Evolutionary conservation across 2,888 invertebrate genomes (phyloP), one percentile per base, ranked within the genome.

Genomic region (Eudasyphora cyanicolor): DNA sequence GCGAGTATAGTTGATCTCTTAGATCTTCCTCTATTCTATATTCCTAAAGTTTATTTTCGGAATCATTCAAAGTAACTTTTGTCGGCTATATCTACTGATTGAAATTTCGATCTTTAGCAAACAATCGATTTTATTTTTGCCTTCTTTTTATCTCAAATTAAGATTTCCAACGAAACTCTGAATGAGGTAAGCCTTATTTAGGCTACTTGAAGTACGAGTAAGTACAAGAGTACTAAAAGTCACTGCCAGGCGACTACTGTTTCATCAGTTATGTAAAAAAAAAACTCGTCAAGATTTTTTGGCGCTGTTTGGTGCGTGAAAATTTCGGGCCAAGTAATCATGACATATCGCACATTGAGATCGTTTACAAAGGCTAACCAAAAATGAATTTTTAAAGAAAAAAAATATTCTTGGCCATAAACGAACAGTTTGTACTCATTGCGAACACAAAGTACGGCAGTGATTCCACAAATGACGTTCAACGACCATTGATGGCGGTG

Each of bases 151-250:
- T 82, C 82, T 74, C 57, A 74, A 82, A 74, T 73, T 74, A 0
- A 78, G 77, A 82, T 82, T 78, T 78, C 60, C 38, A 62, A 49
- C 70, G 70, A 78, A 74, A 82, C 62, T 82, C 62, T 74, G 38
- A 32, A 71, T 54, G 57, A 51, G 78, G n/a, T n/a, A n/a, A n/a
- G 54, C 82, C 69, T 78, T 78, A 82, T 82, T 82, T 74, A 32
- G 70, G 74, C 70, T 62, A 75, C 82, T 76, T 64, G 64, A 73
- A 73, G 64, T 51, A 64, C 64, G 64, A 60, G 54, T 57, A 74
- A 57, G 10, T 24, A 45, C 67, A 38, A 54, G 73, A n/a, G n/a
- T n/a, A n/a, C n/a, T n/a, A 38, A 17, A 45, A 21, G 42, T 60
- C 27, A 60, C n/a, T n/a, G n/a, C n/a, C n/a, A n/a, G n/a, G n/a